phyloP scores from a whole-genome alignment of 1,140 invertebrate species.

The Hyposmocoma kahamanoa region DNA sequence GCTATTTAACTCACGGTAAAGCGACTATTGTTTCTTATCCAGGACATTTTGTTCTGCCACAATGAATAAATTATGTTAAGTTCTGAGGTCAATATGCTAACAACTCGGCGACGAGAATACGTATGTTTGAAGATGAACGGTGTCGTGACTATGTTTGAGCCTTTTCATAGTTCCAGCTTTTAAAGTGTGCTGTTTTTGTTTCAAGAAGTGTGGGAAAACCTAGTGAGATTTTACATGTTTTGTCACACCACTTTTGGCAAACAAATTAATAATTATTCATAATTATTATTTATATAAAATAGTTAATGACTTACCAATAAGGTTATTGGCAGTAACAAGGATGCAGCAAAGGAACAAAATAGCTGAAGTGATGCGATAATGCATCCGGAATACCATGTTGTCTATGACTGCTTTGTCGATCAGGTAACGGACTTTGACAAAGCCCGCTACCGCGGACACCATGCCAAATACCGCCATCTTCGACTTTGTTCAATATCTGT shows the following conservation, averaged over 20 bases:
- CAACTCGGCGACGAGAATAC: too few species aligned
- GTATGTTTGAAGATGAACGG: too few species aligned
- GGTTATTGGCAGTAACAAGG: slow-evolving; percentile 90
- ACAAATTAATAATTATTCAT: not conserved
- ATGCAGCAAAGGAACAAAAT: slow-evolving; percentile 91
- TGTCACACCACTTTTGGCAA: too few species aligned
- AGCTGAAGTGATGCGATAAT: slow-evolving; percentile 91
- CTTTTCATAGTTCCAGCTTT: too few species aligned
- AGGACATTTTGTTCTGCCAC: not conserved
- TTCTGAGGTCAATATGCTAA: too few species aligned
- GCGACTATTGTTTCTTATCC: not conserved
- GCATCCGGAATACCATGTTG: slow-evolving; percentile 91
- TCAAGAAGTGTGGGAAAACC: too few species aligned
- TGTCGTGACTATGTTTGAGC: too few species aligned
- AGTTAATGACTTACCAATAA: slow-evolving; percentile 81
- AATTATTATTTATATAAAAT: not conserved
- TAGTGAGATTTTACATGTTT: too few species aligned
- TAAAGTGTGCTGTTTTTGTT: too few species aligned
- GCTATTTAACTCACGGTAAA: not conserved
- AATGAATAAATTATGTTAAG: not conserved
- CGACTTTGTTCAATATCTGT: slow-evolving; percentile 32
- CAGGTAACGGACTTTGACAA: slow-evolving; percentile 89
- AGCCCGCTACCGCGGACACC: slow-evolving; percentile 88
- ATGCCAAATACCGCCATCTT: slow-evolving; percentile 88
- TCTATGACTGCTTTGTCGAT: slow-evolving; percentile 91